phyloP scores from a whole-genome alignment of 2,888 invertebrate genomes.

The Apotomis betuletana region DNA sequence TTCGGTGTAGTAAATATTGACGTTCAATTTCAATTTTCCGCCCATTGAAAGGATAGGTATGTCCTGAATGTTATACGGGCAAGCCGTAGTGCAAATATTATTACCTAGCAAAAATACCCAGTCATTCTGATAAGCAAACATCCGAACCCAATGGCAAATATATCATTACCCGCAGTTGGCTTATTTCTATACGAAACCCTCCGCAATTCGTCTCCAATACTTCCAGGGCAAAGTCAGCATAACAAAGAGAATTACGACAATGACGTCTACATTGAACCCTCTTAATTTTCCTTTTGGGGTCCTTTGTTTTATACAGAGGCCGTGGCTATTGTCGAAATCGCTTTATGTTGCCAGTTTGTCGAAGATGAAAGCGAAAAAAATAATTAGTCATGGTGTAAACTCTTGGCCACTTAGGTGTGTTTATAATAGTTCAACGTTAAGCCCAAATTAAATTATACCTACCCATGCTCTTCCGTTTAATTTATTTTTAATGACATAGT shows the following conservation, averaged over 20 bases:
- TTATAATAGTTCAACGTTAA: background rate
- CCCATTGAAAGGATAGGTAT: background rate
- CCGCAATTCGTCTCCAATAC: constrained; percentile 48
- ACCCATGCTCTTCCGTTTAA: no score
- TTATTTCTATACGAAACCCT: constrained; percentile 44
- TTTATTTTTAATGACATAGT: no score
- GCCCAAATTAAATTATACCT: background rate
- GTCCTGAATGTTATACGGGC: background rate
- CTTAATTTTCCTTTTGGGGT: constrained; percentile 63
- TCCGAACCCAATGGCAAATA: constrained; percentile 29
- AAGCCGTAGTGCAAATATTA: constrained; percentile 3
- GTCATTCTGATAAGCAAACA: constrained; percentile 40
- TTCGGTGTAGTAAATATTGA: background rate
- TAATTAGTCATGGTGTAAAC: constrained; percentile 62
- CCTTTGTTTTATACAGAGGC: constrained; percentile 65
- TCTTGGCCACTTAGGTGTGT: constrained; percentile 45
- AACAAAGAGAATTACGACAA: constrained; percentile 69
- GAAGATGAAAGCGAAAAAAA: constrained; percentile 66
- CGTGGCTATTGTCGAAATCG: constrained; percentile 64
- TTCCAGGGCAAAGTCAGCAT: constrained; percentile 48
- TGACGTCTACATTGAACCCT: constrained; percentile 58
- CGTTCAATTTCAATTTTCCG: constrained; percentile 14
- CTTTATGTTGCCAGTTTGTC: constrained; percentile 60
- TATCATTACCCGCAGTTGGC: constrained; percentile 41
- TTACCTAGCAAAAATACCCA: constrained; percentile 18